phyloP scores from a whole-genome alignment of 2,888 invertebrate species.

The Drosophila koepferae region DNA sequence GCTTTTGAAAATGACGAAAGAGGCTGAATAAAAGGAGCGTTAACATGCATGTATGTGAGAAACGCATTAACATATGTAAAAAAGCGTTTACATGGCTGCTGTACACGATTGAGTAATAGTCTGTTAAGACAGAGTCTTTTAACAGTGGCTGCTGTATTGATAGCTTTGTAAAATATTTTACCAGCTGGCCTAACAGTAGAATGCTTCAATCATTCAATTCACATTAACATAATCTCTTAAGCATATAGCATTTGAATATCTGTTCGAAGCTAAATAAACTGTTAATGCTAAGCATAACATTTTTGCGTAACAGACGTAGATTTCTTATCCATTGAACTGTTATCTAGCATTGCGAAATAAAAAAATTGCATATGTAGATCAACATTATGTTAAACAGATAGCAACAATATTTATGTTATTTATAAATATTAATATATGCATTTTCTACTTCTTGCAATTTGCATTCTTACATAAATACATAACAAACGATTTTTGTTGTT shows the following conservation, averaged over 20 bases:
- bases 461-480: neutral
- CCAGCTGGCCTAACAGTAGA: neutral
- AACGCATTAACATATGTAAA: constrained; percentile 10
- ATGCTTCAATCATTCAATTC: no score
- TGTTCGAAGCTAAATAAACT: neutral
- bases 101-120: no score
- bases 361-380: neutral
- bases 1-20: neutral
- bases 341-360: no score
- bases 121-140: no score
- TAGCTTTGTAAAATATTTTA: neutral
- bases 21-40: neutral
- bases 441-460: neutral
- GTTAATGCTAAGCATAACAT: neutral
- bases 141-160: neutral
- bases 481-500: neutral
- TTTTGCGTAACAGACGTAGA: neutral
- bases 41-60: neutral
- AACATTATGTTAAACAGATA: neutral
- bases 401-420: neutral
- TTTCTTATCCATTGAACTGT: neutral
- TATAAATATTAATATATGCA: neutral
- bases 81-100: neutral
- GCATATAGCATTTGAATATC: no score
- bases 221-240: no score